Evolutionary conservation across 2,888 invertebrate genomes (phyloP).

Genomic region (Eurytoma adleriae): DNA sequence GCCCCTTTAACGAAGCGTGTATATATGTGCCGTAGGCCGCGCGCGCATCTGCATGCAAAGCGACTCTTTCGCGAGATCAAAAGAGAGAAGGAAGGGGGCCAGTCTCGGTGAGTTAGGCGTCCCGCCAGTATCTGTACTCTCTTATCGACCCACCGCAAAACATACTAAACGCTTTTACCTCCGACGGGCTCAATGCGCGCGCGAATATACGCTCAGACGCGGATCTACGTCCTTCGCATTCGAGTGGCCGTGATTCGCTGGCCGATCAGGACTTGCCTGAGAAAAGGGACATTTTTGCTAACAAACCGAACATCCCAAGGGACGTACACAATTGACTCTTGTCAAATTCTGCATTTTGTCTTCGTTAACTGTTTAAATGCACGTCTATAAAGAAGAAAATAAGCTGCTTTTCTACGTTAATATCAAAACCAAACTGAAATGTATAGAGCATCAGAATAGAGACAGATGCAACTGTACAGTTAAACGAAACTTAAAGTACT

Average conservation of each 20-base stretch:
- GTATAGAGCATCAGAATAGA: too few species aligned
- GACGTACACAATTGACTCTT: too few species aligned
- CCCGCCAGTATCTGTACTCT: constrained; percentile 35
- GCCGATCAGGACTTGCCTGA: too few species aligned
- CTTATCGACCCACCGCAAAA: constrained; percentile 60
- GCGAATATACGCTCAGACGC: neutral
- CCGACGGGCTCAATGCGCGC: constrained; percentile 22
- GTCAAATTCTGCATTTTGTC: too few species aligned
- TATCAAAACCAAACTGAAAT: too few species aligned
- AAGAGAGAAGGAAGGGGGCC: constrained; percentile 15
- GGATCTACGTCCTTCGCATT: constrained; percentile 55
- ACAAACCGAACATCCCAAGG: too few species aligned
- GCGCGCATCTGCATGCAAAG: constrained; percentile 49
- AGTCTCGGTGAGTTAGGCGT: constrained; percentile 41
- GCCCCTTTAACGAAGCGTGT: constrained; percentile 26
- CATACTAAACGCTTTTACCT: constrained; percentile 60
- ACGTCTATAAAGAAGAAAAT: too few species aligned
- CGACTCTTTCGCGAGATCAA: constrained; percentile 9
- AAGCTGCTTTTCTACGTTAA: too few species aligned
- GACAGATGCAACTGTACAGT: too few species aligned
- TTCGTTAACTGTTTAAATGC: too few species aligned
- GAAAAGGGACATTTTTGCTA: too few species aligned
- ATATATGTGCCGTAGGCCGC: neutral
- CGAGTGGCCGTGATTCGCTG: constrained; percentile 38
- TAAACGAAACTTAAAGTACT: too few species aligned